Base-by-base conservation (phyloP, 2,113 vertebrate species). In the Tupaia tana region DNA sequence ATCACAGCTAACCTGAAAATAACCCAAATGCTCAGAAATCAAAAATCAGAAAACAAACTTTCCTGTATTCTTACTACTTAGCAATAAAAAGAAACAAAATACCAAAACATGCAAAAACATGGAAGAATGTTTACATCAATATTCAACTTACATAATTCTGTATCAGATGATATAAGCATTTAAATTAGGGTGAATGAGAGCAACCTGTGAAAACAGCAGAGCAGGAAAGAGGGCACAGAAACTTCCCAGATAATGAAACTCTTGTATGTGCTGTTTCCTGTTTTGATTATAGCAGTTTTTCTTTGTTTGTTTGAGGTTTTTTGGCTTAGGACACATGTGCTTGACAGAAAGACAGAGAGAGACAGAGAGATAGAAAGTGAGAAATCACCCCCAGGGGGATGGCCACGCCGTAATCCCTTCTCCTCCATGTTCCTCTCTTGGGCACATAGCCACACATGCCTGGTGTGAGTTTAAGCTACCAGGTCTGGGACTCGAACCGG, bases 151-250 rank as follows among this genome's bases (percentile, higher is more conserved):
- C 31, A 10, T 10, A 58, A 67, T 58, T 74, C 19, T 64, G 16
- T 43, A 92, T 77, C 15, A 84, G 71, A 58, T 78, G 61, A 75
- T 16, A 86, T 14, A 95, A 89, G 11, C 19, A 89, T 61, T 15
- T 6, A 58, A 64, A 64, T 71, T 58, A 27, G 43, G 59, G 1
- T n/a, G 3, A 89, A 52, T 63, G 31, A 66, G 73, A 64, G 1
- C 79, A 71, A 73, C 43, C 12, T 79, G 15, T 59, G 5, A 43
- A 43, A 6, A 79, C 9, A 16, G 58, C 8, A 13, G 2, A 61
- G 10, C 6, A 25, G 31, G 19, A 1, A 52, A 66, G n/a, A 4
- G 9, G 0, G 14, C 25, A 34, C 2, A 25, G 22, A 25, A n/a
- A 74, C n/a, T 25, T 63, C 69, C 75, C 31, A 31, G 43, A 59